phyloP scores from a whole-genome alignment of 2,113 vertebrate genomes.

The Tricholaema leucomelas region DNA sequence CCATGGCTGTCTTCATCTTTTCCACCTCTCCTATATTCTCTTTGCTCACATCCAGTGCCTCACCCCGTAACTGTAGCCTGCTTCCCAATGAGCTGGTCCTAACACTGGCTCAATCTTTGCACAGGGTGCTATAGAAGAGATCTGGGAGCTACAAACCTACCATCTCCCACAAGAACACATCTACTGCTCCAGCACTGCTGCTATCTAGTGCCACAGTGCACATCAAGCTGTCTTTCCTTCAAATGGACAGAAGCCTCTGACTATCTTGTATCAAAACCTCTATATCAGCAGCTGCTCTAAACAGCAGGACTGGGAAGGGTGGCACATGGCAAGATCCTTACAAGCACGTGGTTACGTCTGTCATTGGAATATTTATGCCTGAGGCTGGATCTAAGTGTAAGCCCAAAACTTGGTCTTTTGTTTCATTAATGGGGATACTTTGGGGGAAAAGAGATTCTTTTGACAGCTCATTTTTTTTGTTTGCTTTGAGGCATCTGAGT shows the following conservation, averaged over 20 bases:
- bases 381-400: not conserved
- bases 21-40: not conserved
- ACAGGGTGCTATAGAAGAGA: not conserved
- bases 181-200: not conserved
- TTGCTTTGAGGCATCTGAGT: not conserved
- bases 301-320: not conserved
- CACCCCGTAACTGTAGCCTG: not conserved
- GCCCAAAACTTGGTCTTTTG: not conserved
- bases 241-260: not conserved
- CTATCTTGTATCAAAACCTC: not conserved
- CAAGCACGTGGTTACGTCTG: not conserved
- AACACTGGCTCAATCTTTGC: not conserved
- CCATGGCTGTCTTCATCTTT: not conserved
- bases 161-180: not conserved
- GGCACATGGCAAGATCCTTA: not conserved
- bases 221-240: not conserved
- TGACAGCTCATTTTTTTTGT: not conserved
- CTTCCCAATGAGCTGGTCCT: not conserved
- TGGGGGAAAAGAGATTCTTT: not conserved
- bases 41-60: not conserved
- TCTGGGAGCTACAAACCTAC: not conserved
- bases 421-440: not conserved
- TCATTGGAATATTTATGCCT: not conserved
- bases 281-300: not conserved
- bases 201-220: not conserved